Evolutionary conservation across 1,140 invertebrate genomes (phyloP), one percentile per base, ranked within the genome.

Genomic region (Lepidurus arcticus): DNA sequence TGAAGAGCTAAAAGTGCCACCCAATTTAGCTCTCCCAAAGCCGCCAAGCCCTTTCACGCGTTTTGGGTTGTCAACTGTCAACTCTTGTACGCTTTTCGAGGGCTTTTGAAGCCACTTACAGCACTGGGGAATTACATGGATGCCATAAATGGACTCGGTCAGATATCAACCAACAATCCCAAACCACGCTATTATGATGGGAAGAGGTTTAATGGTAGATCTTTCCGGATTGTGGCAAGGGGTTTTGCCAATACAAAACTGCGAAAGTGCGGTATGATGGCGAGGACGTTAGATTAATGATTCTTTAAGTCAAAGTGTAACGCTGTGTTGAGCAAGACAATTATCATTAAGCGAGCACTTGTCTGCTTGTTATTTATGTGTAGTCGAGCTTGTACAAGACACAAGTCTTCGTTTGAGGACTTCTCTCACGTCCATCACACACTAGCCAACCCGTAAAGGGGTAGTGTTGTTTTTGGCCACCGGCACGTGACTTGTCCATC

Each of bases 401-500:
- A 65, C 34, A 65, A 21, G 6, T 65, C 53, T 21, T 65, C 16
- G 10, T 65, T 65, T 13, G 53, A 65, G 53, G 53, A 21, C 53
- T 21, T 65, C 53, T 65, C 53, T 65, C 53, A 65, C 53, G 53
- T 65, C 53, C 53, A 21, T 65, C 8, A 65, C 53, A 65, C 53
- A 21, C 21, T n/a, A 65, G 53, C 13, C 34, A 65, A 13, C 8
- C 53, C 53, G 21, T 7, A 65, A 65, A 65, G 53, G 53, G 53
- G 21, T 65, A 65, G 53, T 65, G 53, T 65, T 65, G 53, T 65
- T 65, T 65, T 65, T 65, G 53, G 53, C 53, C 53, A 65, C 53
- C 53, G 53, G 53, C 53, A 65, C 53, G 53, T 65, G 53, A 65
- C 53, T n/a, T 21, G 53, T 65, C 53, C 53, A 65, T 65, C 53